These are phyloP conservation scores for Piaya cayana DNA, from an alignment of 2,113 vertebrate genomes.

Conservation along the genomic window DNA sequence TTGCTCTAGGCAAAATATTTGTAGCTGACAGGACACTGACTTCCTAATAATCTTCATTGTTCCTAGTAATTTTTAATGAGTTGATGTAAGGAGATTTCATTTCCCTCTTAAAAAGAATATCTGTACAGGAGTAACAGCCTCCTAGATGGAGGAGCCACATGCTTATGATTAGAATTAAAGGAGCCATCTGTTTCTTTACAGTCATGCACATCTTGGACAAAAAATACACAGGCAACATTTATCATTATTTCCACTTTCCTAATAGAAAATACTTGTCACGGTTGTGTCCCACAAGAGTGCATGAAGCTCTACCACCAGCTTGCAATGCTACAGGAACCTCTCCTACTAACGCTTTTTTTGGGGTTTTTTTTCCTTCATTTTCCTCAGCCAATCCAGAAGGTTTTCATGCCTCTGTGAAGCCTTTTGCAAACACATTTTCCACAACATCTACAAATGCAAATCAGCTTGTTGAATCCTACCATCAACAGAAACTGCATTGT, in stretches of 20 bases:
- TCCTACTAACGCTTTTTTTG: neutral
- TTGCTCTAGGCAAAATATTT: neutral
- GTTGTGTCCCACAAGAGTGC: neutral
- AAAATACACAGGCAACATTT: conserved; percentile 51
- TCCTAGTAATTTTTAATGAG: conserved; percentile 9
- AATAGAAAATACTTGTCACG: conserved; percentile 36
- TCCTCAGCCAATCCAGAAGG: neutral
- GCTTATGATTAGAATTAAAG: conserved; percentile 29
- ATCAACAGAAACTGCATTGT: neutral
- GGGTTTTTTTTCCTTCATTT: neutral
- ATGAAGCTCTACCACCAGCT: neutral
- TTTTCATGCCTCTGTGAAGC: neutral
- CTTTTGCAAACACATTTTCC: neutral
- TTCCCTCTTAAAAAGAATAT: neutral
- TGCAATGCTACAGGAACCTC: neutral
- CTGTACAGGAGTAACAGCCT: neutral
- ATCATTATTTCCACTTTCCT: conserved; percentile 52
- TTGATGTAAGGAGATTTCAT: neutral
- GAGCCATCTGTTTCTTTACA: conserved; percentile 65
- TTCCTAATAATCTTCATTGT: neutral
- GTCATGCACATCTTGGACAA: conserved; percentile 46
- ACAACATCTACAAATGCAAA: neutral
- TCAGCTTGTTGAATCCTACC: neutral
- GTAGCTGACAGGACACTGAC: neutral
- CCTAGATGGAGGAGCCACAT: neutral